phyloP scores from a whole-genome alignment of 2,113 vertebrate genomes.

The Thinocorus orbignyianus region DNA sequence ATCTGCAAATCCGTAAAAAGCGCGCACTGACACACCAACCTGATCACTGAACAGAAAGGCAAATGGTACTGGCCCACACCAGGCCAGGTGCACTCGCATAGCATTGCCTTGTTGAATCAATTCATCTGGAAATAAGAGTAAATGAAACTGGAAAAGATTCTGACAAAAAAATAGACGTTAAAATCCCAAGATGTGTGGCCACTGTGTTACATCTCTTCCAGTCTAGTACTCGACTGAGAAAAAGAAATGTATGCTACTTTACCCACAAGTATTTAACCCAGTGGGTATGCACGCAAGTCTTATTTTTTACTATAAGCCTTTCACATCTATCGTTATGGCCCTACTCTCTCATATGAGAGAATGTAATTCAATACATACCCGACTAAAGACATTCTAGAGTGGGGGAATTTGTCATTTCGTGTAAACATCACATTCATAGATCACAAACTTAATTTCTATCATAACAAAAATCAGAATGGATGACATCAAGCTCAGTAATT shows the following conservation, averaged over 20 bases:
- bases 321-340: neutral
- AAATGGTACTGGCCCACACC: neutral
- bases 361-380: neutral
- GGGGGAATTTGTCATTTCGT: neutral
- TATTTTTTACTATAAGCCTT: neutral
- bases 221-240: neutral
- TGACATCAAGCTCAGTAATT: neutral
- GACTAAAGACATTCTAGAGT: neutral
- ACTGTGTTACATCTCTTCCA: neutral
- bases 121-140: neutral
- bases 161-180: neutral
- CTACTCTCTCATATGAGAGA: neutral
- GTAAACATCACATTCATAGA: neutral
- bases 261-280: neutral
- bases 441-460: neutral
- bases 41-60: neutral
- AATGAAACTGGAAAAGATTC: neutral
- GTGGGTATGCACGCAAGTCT: neutral
- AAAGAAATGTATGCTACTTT: neutral
- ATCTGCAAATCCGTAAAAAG: neutral
- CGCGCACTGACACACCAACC: neutral
- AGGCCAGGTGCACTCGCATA: neutral
- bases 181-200: neutral
- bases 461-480: neutral
- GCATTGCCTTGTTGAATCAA: neutral